Conservation (phyloP, 2,888 invertebrate species). For the Hydropsyche betteni region DNA sequence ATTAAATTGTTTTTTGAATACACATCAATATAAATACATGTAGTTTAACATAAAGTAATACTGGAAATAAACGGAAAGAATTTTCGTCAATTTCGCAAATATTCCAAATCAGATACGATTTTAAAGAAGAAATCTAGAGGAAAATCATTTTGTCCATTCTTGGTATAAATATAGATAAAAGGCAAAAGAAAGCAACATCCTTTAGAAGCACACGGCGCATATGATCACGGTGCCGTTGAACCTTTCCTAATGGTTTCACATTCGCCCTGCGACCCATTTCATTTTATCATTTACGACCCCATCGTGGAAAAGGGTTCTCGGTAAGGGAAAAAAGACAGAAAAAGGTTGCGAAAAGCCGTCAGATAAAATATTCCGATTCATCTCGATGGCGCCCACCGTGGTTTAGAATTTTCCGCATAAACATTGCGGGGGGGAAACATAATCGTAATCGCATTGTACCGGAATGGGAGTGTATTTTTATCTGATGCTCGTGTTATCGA, state of each 20-base stretch:
- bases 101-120: too few species aligned
- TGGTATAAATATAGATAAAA: background rate
- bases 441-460: background rate
- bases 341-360: conserved; percentile 34
- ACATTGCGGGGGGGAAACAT: background rate
- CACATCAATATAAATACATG: too few species aligned
- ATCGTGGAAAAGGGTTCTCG: conserved; percentile 13
- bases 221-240: conserved; percentile 22
- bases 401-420: background rate
- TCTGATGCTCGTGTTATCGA: background rate
- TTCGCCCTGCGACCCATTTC: conserved; percentile 35
- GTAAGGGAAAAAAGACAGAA: background rate
- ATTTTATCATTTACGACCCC: conserved; percentile 36
- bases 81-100: too few species aligned
- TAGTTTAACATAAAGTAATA: too few species aligned
- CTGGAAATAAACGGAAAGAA: too few species aligned
- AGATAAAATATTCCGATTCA: conserved; percentile 34
- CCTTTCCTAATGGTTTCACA: conserved; percentile 39
- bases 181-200: conserved; percentile 1
- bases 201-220: conserved; percentile 11
- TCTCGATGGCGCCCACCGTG: conserved; percentile 7
- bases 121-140: too few species aligned
- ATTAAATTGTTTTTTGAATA: too few species aligned
- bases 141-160: too few species aligned
- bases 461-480: too few species aligned